Percentiles rank a stretch among this genome's conserved stretches.
Conservation (phyloP, 2,797 vertebrate species). For the Cygnus olor region DNA sequence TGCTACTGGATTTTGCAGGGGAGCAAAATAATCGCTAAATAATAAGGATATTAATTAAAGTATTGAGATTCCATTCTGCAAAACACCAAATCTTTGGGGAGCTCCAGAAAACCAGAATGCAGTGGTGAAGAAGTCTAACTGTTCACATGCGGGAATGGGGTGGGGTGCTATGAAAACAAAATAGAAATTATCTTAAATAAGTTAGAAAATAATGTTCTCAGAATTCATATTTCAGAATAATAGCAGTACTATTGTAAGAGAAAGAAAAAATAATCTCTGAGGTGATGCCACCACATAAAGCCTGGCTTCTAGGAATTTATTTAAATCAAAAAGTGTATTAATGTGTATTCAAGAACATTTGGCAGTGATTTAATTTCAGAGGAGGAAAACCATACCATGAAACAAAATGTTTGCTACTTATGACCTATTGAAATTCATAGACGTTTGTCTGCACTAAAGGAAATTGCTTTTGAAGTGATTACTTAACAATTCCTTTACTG, state of each 20-base stretch:
- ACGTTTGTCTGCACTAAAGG: neutral
- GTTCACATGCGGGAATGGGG: neutral
- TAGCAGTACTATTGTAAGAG: neutral
- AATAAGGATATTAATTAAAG: neutral
- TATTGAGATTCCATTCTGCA: neutral
- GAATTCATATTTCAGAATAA: neutral
- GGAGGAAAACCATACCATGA: neutral
- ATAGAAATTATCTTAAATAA: neutral
- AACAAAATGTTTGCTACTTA: neutral
- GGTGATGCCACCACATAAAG: neutral
- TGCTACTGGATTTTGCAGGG: neutral
- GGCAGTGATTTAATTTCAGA: neutral
- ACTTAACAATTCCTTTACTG: neutral
- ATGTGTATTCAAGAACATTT: slow-evolving; percentile 4
- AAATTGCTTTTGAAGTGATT: slow-evolving; percentile 40
- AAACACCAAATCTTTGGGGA: neutral
- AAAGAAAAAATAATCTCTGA: neutral
- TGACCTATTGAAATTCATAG: slow-evolving; percentile 13
- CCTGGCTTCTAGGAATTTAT: neutral
- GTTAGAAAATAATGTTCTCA: neutral
- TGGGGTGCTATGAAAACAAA: neutral
- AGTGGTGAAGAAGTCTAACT: neutral
- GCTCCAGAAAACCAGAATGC: neutral
- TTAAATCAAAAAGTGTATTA: neutral
- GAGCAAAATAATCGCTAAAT: neutral